phyloP scores from a whole-genome alignment of 2,888 invertebrate genomes.

The Apodemia mormo region DNA sequence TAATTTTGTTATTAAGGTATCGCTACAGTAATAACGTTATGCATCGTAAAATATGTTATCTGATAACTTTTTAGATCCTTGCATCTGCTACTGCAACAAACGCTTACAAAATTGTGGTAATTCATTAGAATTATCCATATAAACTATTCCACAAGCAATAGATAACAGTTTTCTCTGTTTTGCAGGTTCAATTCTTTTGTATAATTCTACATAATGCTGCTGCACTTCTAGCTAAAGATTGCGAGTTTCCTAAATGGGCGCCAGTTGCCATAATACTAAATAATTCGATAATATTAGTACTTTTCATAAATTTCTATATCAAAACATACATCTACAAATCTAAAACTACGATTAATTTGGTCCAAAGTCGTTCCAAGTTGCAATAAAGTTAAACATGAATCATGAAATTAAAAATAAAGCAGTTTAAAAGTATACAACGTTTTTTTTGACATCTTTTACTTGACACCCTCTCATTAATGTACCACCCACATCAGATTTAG shows the following conservation, averaged over 20 bases:
- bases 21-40: too few relatives aligned
- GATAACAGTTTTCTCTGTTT: conserved; percentile 33
- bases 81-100: too few relatives aligned
- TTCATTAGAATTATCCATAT: too few relatives aligned
- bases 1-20: too few relatives aligned
- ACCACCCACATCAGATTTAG: neutral
- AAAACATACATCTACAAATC: conserved; percentile 80
- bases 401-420: neutral
- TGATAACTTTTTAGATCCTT: too few relatives aligned
- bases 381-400: too few relatives aligned
- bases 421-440: neutral
- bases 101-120: too few relatives aligned
- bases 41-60: too few relatives aligned
- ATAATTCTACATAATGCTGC: conserved; percentile 78
- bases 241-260: conserved; percentile 81
- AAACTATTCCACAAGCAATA: too few relatives aligned
- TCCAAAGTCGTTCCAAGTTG: neutral
- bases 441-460: neutral
- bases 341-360: conserved; percentile 23
- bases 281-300: conserved; percentile 83
- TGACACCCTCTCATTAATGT: neutral
- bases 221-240: conserved; percentile 73
- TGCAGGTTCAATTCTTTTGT: conserved; percentile 84
- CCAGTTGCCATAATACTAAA: conserved; percentile 82
- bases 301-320: conserved; percentile 86